Percentiles rank a stretch among this genome's conserved stretches.
Conservation (phyloP, 2,113 vertebrate genomes). For the Elephantulus edwardii region DNA sequence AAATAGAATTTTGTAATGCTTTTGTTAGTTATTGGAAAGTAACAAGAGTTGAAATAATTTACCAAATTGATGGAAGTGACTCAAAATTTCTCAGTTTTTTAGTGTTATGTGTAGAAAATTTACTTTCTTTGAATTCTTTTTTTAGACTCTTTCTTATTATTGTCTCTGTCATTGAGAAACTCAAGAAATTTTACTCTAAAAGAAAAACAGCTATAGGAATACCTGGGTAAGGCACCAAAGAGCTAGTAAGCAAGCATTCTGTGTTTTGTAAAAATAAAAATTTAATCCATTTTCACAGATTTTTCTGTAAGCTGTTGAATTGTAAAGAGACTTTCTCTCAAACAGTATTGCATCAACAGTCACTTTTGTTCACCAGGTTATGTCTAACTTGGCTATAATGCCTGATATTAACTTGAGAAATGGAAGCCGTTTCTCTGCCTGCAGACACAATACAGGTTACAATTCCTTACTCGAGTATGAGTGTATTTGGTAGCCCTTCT, state of each 20-base stretch:
- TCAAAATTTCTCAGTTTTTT: constrained; percentile 6
- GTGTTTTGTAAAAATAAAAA: constrained; percentile 15
- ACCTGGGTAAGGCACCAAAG: not conserved
- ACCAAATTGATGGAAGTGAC: not conserved
- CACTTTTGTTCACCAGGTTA: not conserved
- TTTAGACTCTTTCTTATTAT: not conserved
- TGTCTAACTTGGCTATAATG: not conserved
- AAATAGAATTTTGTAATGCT: not conserved
- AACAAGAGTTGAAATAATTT: not conserved
- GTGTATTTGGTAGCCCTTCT: not conserved
- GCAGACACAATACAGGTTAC: not conserved
- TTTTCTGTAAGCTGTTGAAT: not conserved
- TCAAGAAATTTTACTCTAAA: not conserved
- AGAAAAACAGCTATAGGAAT: not conserved
- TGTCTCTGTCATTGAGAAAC: not conserved
- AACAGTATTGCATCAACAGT: not conserved
- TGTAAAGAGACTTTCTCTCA: not conserved
- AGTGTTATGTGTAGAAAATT: not conserved
- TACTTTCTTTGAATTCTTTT: not conserved
- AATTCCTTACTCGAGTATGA: not conserved
- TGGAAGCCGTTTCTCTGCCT: not conserved
- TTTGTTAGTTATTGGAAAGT: not conserved
- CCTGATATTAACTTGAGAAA: not conserved
- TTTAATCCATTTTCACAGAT: constrained; percentile 39
- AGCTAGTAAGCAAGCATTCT: not conserved